A percentile compares a stretch with the other conserved stretches of the same genome.
These are phyloP conservation scores for Sphaerophoria rueppellii DNA, from an alignment of 2,888 invertebrate species.

Conservation along the genomic window DNA sequence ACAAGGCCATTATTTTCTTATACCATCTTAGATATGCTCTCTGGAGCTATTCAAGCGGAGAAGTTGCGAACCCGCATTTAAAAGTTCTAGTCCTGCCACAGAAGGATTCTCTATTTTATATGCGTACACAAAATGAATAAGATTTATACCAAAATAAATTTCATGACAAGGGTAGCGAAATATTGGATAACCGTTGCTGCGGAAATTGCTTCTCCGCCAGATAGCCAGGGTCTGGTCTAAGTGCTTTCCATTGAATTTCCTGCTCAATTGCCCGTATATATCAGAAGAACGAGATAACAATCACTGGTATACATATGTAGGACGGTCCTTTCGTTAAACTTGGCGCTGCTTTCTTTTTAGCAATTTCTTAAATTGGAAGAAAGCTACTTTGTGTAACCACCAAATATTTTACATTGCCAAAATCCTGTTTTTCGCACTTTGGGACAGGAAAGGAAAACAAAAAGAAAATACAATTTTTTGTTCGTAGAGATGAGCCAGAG, in stretches of 20 bases:
- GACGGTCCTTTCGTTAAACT: conserved; percentile 17
- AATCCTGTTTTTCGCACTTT: conserved; percentile 8
- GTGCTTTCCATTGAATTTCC: conserved; percentile 57
- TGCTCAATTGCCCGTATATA: conserved; percentile 60
- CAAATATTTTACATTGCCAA: conserved; percentile 32
- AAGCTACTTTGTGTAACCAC: conserved; percentile 24
- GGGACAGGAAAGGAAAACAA: background rate
- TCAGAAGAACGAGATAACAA: conserved; percentile 43
- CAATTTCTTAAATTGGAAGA: conserved; percentile 5
- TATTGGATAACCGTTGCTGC: background rate
- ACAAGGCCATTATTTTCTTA: conserved; percentile 47
- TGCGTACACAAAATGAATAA: conserved; percentile 25
- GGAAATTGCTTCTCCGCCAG: background rate
- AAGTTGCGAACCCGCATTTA: background rate
- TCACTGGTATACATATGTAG: conserved; percentile 11
- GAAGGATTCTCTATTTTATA: conserved; percentile 33
- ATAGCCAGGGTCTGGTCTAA: background rate
- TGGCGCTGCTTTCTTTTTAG: conserved; percentile 12
- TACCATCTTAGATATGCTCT: background rate
- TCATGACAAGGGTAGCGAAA: conserved; percentile 14
- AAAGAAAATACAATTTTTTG: background rate
- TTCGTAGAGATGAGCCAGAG: conserved; percentile 8
- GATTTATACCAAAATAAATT: conserved; percentile 50
- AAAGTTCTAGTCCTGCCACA: conserved; percentile 23
- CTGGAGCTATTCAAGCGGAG: conserved; percentile 10